These are phyloP conservation scores for Eufriesea mexicana DNA, from an alignment of 1,140 invertebrate species.

Conservation along the genomic window DNA sequence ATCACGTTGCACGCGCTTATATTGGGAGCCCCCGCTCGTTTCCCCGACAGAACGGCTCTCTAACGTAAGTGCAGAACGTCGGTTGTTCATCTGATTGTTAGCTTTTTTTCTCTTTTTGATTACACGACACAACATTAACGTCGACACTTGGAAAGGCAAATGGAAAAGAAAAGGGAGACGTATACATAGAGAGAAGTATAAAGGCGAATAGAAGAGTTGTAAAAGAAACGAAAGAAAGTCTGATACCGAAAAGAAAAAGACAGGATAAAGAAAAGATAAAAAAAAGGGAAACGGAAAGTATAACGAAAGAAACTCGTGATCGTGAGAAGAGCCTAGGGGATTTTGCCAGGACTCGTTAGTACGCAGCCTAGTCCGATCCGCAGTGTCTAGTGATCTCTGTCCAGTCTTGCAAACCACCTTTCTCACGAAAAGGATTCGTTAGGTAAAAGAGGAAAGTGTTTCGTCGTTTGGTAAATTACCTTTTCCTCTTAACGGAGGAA, in stretches of 20 bases:
- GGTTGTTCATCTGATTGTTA: constrained; percentile 60
- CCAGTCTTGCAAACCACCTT: constrained; percentile 31
- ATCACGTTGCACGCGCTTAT: constrained; percentile 95
- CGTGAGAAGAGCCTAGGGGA: constrained; percentile 28
- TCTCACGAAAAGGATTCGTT: constrained; percentile 11
- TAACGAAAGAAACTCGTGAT: constrained; percentile 18
- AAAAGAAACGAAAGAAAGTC: constrained; percentile 8
- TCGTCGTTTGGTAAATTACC: constrained; percentile 8
- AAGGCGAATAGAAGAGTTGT: background rate
- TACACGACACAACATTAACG: constrained; percentile 14
- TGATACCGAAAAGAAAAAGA: background rate
- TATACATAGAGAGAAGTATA: background rate
- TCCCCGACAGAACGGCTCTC: constrained; percentile 95
- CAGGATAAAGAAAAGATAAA: background rate
- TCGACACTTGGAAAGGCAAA: constrained; percentile 18
- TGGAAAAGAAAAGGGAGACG: constrained; percentile 37
- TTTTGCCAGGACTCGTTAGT: constrained; percentile 9
- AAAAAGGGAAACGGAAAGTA: constrained; percentile 16
- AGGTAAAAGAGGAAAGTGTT: constrained; percentile 41
- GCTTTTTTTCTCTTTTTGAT: constrained; percentile 53
- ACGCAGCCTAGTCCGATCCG: constrained; percentile 8
- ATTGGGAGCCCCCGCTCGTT: constrained; percentile 86
- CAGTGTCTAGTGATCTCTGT: constrained; percentile 46
- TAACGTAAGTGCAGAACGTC: constrained; percentile 90
- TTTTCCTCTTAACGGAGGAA: no score